phyloP scores from a whole-genome alignment of 1,140 invertebrate species.

The Drosophila chauvacae region DNA sequence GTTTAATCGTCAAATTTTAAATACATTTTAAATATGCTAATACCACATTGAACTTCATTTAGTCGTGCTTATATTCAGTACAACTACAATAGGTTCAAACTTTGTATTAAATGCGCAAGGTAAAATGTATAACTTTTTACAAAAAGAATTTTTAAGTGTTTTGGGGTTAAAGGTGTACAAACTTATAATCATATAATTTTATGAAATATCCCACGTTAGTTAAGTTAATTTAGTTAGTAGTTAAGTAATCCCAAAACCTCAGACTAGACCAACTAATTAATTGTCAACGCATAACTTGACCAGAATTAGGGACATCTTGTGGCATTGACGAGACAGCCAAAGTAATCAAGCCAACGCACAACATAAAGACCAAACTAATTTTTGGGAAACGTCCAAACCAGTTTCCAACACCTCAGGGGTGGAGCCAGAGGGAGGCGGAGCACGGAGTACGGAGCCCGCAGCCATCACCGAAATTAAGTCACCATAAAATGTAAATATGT shows the following conservation, averaged over 20 bases:
- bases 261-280: not conserved
- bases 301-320: conserved; percentile 55
- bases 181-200: too few species aligned
- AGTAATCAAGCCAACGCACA: conserved; percentile 51
- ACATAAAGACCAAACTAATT: conserved; percentile 60
- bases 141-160: too few species aligned
- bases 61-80: too few species aligned
- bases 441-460: not conserved
- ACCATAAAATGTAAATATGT: conserved; percentile 66
- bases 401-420: conserved; percentile 73
- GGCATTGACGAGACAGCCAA: conserved; percentile 26
- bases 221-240: not conserved
- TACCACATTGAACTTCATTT: not conserved
- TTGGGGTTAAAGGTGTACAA: too few species aligned
- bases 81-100: too few species aligned
- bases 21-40: not conserved
- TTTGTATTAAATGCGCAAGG: too few species aligned
- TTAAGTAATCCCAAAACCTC: not conserved
- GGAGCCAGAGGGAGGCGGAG: conserved; percentile 54
- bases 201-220: not conserved
- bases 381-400: conserved; percentile 63
- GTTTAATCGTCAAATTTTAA: not conserved
- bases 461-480: conserved; percentile 67
- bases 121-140: too few species aligned
- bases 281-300: conserved; percentile 1